Evolutionary conservation across 2,113 vertebrate genomes (phyloP).

Genomic region (Phrynosoma blainvillii): DNA sequence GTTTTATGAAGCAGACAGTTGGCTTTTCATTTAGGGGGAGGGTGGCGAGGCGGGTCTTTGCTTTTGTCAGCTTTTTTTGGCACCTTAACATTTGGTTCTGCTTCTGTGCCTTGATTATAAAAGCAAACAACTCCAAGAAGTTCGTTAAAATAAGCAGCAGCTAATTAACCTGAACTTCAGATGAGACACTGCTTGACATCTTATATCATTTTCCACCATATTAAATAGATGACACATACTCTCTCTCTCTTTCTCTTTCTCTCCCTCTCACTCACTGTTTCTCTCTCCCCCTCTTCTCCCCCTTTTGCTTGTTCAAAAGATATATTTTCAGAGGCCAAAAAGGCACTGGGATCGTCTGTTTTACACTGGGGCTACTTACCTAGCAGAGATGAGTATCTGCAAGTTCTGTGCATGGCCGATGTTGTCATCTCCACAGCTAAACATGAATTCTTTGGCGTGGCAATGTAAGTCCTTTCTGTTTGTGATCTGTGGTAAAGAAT

Average conservation of each 20-base stretch:
- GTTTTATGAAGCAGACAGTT: constrained; percentile 99
- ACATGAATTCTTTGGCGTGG: constrained; percentile 97
- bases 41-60: constrained; percentile 88
- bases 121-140: constrained; percentile 99
- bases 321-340: constrained; percentile 86
- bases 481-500: constrained; percentile 52
- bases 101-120: constrained; percentile 99
- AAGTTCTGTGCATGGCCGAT: constrained; percentile 86
- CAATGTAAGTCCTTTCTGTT: constrained; percentile 88
- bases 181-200: constrained; percentile 94
- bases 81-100: constrained; percentile 99
- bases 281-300: background rate
- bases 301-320: constrained; percentile 77
- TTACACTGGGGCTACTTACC: constrained; percentile 92
- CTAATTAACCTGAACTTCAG: constrained; percentile 99
- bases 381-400: constrained; percentile 88
- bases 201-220: constrained; percentile 89
- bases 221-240: constrained; percentile 91
- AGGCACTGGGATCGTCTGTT: constrained; percentile 79
- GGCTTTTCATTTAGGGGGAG: constrained; percentile 97
- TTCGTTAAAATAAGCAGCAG: constrained; percentile 99
- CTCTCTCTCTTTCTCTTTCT: constrained; percentile 50
- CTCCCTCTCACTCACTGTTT: background rate
- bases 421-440: constrained; percentile 94
- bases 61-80: constrained; percentile 99